Evolutionary conservation across 2,113 vertebrate genomes (phyloP).

Genomic region (Toxotes jaculatrix): DNA sequence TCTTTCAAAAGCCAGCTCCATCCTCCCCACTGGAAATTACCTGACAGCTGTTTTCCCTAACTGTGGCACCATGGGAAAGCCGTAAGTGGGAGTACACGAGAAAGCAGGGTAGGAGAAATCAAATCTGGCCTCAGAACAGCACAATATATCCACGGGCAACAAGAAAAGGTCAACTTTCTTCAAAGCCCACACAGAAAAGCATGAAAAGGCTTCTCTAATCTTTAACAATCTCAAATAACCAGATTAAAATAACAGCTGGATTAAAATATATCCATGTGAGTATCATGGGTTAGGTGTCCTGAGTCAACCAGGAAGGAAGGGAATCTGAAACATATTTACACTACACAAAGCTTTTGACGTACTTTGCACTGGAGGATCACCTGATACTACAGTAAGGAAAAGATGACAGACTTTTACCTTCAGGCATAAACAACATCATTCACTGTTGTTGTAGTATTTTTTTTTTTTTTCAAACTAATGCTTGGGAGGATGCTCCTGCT

Average conservation of each 20-base stretch:
- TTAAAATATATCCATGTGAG: not conserved
- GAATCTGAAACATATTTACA: slow-evolving; percentile 16
- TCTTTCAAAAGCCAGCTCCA: slow-evolving; percentile 31
- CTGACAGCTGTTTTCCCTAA: slow-evolving; percentile 66
- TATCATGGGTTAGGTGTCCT: not conserved
- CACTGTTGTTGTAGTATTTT: not conserved
- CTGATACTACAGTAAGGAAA: not conserved
- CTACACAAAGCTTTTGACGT: not conserved
- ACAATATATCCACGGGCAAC: slow-evolving; percentile 37
- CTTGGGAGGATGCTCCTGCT: not conserved
- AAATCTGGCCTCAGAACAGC: slow-evolving; percentile 24
- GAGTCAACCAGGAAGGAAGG: not conserved
- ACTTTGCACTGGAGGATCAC: slow-evolving; percentile 24
- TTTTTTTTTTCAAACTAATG: not conserved
- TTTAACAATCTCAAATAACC: slow-evolving; percentile 17
- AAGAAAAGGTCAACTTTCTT: slow-evolving; percentile 48
- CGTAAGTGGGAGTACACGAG: slow-evolving; percentile 43
- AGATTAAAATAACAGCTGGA: not conserved
- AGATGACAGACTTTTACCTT: slow-evolving; percentile 28
- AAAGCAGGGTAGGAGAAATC: slow-evolving; percentile 44
- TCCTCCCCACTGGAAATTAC: slow-evolving; percentile 62
- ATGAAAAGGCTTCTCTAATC: slow-evolving; percentile 10
- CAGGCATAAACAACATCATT: slow-evolving; percentile 39
- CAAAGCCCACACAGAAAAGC: slow-evolving; percentile 32
- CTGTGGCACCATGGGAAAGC: slow-evolving; percentile 40